Evolutionary conservation across 37 sponge, comb jelly and placozoan species (phyloP).

Genomic region (Crambe crambe): DNA sequence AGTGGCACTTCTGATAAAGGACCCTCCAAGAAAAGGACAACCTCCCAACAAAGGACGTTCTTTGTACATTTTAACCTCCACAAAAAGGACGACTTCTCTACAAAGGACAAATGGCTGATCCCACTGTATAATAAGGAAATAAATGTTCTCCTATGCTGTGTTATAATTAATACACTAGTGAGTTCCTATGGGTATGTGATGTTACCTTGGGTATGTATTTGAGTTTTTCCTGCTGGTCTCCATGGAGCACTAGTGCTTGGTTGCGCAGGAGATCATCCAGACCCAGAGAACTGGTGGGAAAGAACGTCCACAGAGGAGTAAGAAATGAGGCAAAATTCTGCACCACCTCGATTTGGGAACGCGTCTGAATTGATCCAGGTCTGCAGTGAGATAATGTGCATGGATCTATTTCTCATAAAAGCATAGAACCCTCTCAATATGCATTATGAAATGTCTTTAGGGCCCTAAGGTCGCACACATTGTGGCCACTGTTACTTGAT

Average conservation of each 20-base stretch:
- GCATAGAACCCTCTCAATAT: not conserved
- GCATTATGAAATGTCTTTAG: not conserved
- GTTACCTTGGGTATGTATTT: conserved; percentile 70
- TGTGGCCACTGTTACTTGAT: not conserved
- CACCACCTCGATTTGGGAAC: conserved; percentile 81
- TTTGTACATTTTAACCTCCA: too few species aligned
- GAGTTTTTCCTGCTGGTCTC: conserved; percentile 33
- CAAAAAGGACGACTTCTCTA: too few species aligned
- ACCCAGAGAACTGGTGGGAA: conserved; percentile 38
- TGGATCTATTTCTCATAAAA: not conserved
- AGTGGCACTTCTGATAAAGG: too few species aligned
- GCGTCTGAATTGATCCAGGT: conserved; percentile 88
- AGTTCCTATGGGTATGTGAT: too few species aligned
- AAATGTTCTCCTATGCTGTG: too few species aligned
- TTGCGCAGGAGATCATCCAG: conserved; percentile 45
- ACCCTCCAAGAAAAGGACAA: too few species aligned
- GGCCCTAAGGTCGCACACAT: not conserved
- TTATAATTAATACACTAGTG: too few species aligned
- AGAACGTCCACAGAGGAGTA: conserved; percentile 72
- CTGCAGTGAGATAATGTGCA: conserved; percentile 30
- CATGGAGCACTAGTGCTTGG: conserved; percentile 70
- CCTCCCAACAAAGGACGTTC: too few species aligned
- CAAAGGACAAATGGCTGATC: too few species aligned
- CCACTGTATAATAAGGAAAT: too few species aligned
- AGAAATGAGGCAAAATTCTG: conserved; percentile 64